Percentiles rank a stretch among this genome's conserved stretches.
Conservation (phyloP, 2,113 vertebrate genomes). For the Pollimyrus isidori region DNA sequence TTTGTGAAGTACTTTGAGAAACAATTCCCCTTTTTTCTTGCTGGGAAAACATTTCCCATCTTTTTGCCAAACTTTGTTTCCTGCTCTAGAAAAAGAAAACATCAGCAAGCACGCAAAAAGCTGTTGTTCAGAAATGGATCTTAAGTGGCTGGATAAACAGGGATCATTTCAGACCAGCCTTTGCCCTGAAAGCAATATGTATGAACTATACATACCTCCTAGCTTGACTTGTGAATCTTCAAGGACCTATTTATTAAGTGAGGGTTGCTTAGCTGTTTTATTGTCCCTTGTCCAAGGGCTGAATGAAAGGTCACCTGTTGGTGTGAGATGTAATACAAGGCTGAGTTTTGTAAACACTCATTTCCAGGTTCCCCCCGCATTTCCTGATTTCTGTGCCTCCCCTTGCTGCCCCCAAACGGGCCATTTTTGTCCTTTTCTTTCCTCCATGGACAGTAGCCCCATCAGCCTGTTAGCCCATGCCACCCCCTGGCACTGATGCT, state of each 20-base stretch:
- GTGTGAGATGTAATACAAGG: not conserved
- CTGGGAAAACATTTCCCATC: not conserved
- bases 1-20: not conserved
- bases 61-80: not conserved
- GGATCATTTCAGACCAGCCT: not conserved
- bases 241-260: not conserved
- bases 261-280: not conserved
- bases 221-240: not conserved
- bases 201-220: not conserved
- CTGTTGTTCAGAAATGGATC: not conserved
- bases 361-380: not conserved
- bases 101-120: not conserved
- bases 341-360: not conserved
- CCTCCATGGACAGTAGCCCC: not conserved
- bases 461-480: not conserved
- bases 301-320: not conserved
- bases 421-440: not conserved
- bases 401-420: not conserved
- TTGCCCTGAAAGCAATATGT: not conserved
- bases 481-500: too few species aligned
- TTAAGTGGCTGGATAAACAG: not conserved
- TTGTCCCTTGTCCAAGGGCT: not conserved
- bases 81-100: not conserved
- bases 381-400: not conserved
- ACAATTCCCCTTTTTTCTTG: not conserved